Conservation (phyloP, 2,113 vertebrate genomes). For the Zeus faber region DNA sequence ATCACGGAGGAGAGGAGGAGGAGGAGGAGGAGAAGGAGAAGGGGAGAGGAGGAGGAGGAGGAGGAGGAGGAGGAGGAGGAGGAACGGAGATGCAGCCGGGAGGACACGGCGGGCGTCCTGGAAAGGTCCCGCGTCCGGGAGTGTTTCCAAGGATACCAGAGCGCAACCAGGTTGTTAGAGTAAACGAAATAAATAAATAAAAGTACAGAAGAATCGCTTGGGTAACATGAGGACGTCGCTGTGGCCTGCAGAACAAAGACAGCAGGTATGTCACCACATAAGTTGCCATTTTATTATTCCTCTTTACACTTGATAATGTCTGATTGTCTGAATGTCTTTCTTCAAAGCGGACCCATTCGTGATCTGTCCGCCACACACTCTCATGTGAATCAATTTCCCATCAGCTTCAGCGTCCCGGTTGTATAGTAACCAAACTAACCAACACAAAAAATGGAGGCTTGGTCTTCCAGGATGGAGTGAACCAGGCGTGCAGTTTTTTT, state of each 20-base stretch:
- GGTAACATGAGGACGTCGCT: not conserved
- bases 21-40: slow-evolving; percentile 15
- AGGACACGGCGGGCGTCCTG: slow-evolving; percentile 33
- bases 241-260: too few species aligned
- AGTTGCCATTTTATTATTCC: too few species aligned
- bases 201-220: not conserved
- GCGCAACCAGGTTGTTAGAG: slow-evolving; percentile 27
- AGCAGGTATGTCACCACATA: too few species aligned
- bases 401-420: not conserved
- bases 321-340: too few species aligned
- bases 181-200: slow-evolving; percentile 11
- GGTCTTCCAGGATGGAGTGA: too few species aligned
- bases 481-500: too few species aligned
- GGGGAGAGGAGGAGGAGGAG: slow-evolving; percentile 29
- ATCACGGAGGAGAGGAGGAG: slow-evolving; percentile 14
- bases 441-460: too few species aligned
- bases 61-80: slow-evolving; percentile 24
- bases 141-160: slow-evolving; percentile 54
- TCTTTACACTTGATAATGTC: too few species aligned
- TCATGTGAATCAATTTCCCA: not conserved
- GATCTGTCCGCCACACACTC: too few species aligned
- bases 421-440: not conserved
- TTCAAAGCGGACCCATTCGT: too few species aligned
- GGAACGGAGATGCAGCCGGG: slow-evolving; percentile 21
- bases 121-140: slow-evolving; percentile 39